These are phyloP conservation scores for Coreius guichenoti DNA, from an alignment of 2,797 vertebrate species.

Conservation along the genomic window DNA sequence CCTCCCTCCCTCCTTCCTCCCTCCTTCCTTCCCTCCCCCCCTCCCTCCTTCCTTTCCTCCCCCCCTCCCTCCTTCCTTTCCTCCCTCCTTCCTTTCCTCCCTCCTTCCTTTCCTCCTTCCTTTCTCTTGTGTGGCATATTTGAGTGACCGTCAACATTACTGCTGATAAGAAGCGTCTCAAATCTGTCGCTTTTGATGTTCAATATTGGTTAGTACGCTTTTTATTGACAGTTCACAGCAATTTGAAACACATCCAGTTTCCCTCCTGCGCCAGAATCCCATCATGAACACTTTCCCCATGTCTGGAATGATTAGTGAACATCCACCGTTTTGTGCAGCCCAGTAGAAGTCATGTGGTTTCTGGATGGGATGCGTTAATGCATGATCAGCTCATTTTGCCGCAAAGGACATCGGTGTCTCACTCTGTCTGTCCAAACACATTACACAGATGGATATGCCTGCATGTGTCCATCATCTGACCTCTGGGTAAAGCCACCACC, in stretches of 20 bases:
- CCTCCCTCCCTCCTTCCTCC: too few species aligned
- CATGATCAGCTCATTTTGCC: constrained; percentile 35
- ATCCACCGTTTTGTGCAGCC: neutral
- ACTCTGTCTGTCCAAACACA: constrained; percentile 45
- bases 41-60: too few species aligned
- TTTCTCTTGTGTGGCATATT: neutral
- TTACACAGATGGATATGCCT: constrained; percentile 49
- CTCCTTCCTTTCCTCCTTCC: too few species aligned
- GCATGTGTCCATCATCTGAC: constrained; percentile 27
- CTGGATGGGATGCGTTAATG: constrained; percentile 21
- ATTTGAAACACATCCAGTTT: constrained; percentile 7
- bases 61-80: too few species aligned
- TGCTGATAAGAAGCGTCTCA: neutral
- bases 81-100: too few species aligned
- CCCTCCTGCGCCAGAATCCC: neutral
- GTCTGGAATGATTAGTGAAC: constrained; percentile 35
- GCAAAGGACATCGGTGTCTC: constrained; percentile 31
- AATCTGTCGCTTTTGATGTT: constrained; percentile 3
- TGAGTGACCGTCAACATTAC: neutral
- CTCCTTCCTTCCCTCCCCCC: too few species aligned
- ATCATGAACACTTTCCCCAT: constrained; percentile 28
- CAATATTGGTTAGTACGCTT: neutral
- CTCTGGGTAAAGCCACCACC: constrained; percentile 36
- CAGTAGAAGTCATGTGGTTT: neutral
- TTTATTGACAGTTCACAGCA: neutral